phyloP scores from a whole-genome alignment of 2,797 vertebrate species.

The Bovichtus variegatus region DNA sequence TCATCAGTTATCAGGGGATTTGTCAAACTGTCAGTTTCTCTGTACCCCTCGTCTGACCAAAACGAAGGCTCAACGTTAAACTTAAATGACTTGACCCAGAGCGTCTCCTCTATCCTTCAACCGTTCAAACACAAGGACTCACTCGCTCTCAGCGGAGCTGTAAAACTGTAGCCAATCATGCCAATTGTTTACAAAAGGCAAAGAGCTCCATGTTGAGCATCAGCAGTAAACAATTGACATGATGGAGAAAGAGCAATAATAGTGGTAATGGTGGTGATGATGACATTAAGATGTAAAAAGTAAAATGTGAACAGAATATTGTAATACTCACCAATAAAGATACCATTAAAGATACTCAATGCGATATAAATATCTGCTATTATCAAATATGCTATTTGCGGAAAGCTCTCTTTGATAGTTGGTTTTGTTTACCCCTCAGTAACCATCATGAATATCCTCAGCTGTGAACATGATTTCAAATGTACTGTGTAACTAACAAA shows the following conservation, averaged over 20 bases:
- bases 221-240: conserved; percentile 82
- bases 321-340: background rate
- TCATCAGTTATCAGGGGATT: conserved; percentile 48
- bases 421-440: conserved; percentile 19
- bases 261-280: conserved; percentile 79
- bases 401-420: background rate
- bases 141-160: conserved; percentile 85
- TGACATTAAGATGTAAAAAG: conserved; percentile 49
- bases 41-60: conserved; percentile 44
- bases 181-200: conserved; percentile 91
- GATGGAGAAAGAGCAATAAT: conserved; percentile 69
- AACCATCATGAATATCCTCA: conserved; percentile 10
- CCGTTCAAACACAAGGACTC: conserved; percentile 72
- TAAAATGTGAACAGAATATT: conserved; percentile 4
- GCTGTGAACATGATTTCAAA: conserved; percentile 54
- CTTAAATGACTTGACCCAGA: conserved; percentile 39
- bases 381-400: conserved; percentile 1
- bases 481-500: conserved; percentile 37
- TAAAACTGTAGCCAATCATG: conserved; percentile 88
- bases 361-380: background rate
- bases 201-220: conserved; percentile 90
- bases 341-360: conserved; percentile 20
- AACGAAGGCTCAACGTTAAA: conserved; percentile 37
- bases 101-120: conserved; percentile 66
- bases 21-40: conserved; percentile 56